These are phyloP conservation scores for Scelioninae gen. 2 DNA, from an alignment of 2,888 invertebrate species.

Conservation along the genomic window DNA sequence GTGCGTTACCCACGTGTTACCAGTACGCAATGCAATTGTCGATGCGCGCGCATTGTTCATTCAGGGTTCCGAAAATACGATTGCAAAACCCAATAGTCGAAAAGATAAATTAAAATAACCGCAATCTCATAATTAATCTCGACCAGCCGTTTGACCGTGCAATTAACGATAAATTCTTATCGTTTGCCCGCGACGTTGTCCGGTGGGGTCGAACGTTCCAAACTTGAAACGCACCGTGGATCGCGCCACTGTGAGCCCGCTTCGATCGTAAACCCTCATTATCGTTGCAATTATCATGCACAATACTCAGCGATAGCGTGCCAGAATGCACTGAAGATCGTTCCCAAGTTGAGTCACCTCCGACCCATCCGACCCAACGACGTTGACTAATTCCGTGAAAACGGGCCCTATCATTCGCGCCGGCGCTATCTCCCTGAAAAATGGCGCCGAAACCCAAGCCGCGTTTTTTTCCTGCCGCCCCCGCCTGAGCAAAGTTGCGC, in stretches of 20 bases:
- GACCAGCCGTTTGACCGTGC: constrained; percentile 39
- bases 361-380: constrained; percentile 71
- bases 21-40: too few species aligned
- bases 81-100: too few species aligned
- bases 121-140: constrained; percentile 49
- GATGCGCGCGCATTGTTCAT: too few species aligned
- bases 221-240: constrained; percentile 53
- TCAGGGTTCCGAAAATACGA: too few species aligned
- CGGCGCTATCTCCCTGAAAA: constrained; percentile 48
- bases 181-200: constrained; percentile 45
- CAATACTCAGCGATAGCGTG: constrained; percentile 72
- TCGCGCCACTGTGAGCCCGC: constrained; percentile 58
- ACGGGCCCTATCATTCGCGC: constrained; percentile 59
- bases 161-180: constrained; percentile 61
- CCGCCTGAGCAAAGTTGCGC: constrained; percentile 69
- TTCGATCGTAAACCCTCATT: constrained; percentile 72
- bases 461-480: constrained; percentile 24
- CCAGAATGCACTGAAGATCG: constrained; percentile 73
- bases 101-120: too few species aligned
- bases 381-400: constrained; percentile 70
- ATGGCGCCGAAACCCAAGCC: constrained; percentile 39
- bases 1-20: too few species aligned
- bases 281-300: constrained; percentile 74
- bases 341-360: constrained; percentile 69
- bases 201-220: constrained; percentile 49